Evolutionary conservation across 2,888 invertebrate genomes (phyloP), one percentile per base, ranked within the genome.

Genomic region (Tribolium freemani): DNA sequence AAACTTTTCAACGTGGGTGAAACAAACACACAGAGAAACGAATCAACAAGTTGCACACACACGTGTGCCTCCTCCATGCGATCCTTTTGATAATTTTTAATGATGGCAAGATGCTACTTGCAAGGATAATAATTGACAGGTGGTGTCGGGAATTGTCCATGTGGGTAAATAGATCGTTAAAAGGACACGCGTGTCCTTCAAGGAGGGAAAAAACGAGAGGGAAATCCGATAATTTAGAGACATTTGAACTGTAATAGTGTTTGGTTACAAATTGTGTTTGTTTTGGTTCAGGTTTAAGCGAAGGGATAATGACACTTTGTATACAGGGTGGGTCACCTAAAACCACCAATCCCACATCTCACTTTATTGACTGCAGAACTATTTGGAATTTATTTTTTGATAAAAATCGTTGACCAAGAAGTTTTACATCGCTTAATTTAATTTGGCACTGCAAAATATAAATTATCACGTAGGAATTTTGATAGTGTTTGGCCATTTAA

Each of bases 61-160:
- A 2, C 2, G 16, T 16, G 56, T 31, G 31, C 10, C n/a, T n/a
- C n/a, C n/a, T n/a, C n/a, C n/a, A n/a, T n/a, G 48, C 48, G 60
- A 60, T 60, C 60, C 10, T 48, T 11, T 16, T 26, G 60, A 60
- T 60, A 60, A 60, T 60, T 60, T 60, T 60, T 60, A 60, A 60
- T 60, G 60, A 46, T n/a, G n/a, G n/a, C n/a, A n/a, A n/a, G n/a
- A n/a, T n/a, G n/a, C n/a, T n/a, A n/a, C n/a, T 26, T 38, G 38
- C 0, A 26, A 26, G 38, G 38, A 38, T 38, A 26, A 38, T 38
- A 38, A 38, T 38, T 38, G 38, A 38, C 38, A 38, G 38, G 38
- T 38, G 16, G n/a, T n/a, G n/a, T n/a, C n/a, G n/a, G n/a, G n/a
- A n/a, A n/a, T n/a, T n/a, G n/a, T n/a, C n/a, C n/a, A n/a, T 38